Percentiles rank a stretch among this genome's conserved stretches.
Evolutionary conservation across 1,140 invertebrate species (phyloP).

Genomic region (Drosophila baimaii): DNA sequence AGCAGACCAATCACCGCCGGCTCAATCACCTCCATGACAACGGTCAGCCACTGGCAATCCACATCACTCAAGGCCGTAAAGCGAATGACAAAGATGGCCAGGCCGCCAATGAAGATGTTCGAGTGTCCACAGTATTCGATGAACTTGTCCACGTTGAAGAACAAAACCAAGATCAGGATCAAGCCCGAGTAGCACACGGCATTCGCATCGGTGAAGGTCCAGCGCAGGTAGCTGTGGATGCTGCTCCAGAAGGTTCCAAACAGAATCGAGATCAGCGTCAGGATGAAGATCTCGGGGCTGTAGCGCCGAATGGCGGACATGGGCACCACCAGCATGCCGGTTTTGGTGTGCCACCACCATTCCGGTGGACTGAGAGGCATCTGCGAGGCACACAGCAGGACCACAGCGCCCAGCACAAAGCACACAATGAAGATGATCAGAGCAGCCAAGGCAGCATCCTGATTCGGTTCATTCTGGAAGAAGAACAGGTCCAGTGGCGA

Average conservation of each 20-base stretch:
- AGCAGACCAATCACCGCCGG: conserved; percentile 92
- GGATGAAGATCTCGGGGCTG: conserved; percentile 88
- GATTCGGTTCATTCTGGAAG: conserved; percentile 47
- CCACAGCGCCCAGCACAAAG: conserved; percentile 75
- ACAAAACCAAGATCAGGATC: conserved; percentile 88
- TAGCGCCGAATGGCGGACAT: conserved; percentile 90
- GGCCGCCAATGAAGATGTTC: conserved; percentile 92
- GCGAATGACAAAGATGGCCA: conserved; percentile 91
- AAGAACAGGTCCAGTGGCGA: conserved; percentile 87
- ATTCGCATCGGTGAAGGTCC: conserved; percentile 84
- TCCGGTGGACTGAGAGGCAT: conserved; percentile 91
- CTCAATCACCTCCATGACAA: conserved; percentile 91
- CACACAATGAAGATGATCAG: conserved; percentile 88
- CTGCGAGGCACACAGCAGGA: conserved; percentile 76
- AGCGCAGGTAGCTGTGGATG: conserved; percentile 90
- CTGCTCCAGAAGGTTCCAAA: conserved; percentile 91
- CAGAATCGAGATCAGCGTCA: conserved; percentile 88
- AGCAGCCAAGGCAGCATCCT: conserved; percentile 43
- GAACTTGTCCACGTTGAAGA: conserved; percentile 91
- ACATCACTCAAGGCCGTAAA: conserved; percentile 89
- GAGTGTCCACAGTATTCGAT: conserved; percentile 94
- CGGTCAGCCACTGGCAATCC: conserved; percentile 87
- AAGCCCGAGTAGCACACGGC: conserved; percentile 75
- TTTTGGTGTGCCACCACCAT: conserved; percentile 92
- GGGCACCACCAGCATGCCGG: conserved; percentile 89